Evolutionary conservation across 2,888 invertebrate genomes (phyloP).

Genomic region (Apodemia hepburni): DNA sequence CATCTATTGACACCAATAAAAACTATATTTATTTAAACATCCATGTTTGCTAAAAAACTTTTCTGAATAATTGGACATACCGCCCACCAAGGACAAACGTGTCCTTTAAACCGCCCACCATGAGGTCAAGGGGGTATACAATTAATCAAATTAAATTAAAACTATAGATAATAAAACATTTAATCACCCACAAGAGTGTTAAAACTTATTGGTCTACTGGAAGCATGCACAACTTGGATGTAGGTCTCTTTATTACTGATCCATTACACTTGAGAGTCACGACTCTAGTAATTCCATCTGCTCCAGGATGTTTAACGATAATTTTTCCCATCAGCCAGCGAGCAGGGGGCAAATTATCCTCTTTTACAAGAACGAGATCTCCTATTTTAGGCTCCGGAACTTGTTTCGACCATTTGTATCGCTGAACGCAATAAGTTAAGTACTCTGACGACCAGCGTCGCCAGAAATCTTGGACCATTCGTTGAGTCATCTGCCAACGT

Average conservation of each 20-base stretch:
- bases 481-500: conserved; percentile 28
- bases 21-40: too few species aligned
- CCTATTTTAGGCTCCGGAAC: conserved; percentile 26
- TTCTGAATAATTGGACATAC: neutral
- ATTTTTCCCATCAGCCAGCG: conserved; percentile 25
- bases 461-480: conserved; percentile 23
- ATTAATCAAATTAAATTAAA: neutral
- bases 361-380: conserved; percentile 28
- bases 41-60: too few species aligned
- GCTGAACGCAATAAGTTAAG: conserved; percentile 20
- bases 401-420: conserved; percentile 27
- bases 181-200: neutral
- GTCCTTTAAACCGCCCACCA: neutral
- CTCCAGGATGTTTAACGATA: conserved; percentile 6
- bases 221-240: conserved; percentile 1
- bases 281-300: conserved; percentile 12
- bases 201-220: neutral
- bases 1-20: too few species aligned
- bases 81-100: conserved; percentile 7
- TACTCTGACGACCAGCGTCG: conserved; percentile 26
- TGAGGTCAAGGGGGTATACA: conserved; percentile 4
- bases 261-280: conserved; percentile 16
- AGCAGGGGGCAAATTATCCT: conserved; percentile 27
- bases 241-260: conserved; percentile 14
- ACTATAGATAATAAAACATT: neutral